Evolutionary conservation across 1,140 invertebrate genomes (phyloP), one percentile per base, ranked within the genome.

Genomic region (Melitaea cinxia): DNA sequence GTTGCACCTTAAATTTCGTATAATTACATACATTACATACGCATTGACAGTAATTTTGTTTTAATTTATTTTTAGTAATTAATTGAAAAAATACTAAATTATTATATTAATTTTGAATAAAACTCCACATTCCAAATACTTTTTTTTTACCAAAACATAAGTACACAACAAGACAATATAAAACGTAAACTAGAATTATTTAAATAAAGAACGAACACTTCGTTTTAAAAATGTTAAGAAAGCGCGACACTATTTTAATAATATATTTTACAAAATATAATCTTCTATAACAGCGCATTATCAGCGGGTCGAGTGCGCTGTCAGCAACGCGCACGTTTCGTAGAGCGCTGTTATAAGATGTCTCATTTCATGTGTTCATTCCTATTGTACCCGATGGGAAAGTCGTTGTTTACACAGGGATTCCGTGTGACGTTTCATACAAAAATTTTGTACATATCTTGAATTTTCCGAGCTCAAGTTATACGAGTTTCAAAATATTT

Each of bases 321-420:
- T 45, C 70, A 30, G 56, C 47, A 76, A 52, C 42, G 39, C 24
- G 68, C 42, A 45, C 30, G 26, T 26, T 54, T 55, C 70, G 66
- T 72, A 61, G 65, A 50, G 56, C 67, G 65, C 59, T 77, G 74
- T 84, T 85, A 85, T 80, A 77, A 82, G 78, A 82, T 77, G 78
- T 83, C 77, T 85, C 82, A 85, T 85, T 83, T 83, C 71, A 79
- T 70, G 66, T 81, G 80, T 78, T 82, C 78, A 42, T 72, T 74
- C 59, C 72, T 65, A 81, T 82, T 80, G 82, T 81, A 63, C 66
- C 58, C 65, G 55, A 70, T 70, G 71, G 66, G 65, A 65, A 63
- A 66, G 63, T 60, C 62, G 57, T 68, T 81, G 79, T 80, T 75
- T 79, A 72, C 72, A 77, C 63, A 64, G 69, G 61, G 69, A 81